phyloP scores from a whole-genome alignment of 1,140 invertebrate species.

The Globodera ellingtonae region DNA sequence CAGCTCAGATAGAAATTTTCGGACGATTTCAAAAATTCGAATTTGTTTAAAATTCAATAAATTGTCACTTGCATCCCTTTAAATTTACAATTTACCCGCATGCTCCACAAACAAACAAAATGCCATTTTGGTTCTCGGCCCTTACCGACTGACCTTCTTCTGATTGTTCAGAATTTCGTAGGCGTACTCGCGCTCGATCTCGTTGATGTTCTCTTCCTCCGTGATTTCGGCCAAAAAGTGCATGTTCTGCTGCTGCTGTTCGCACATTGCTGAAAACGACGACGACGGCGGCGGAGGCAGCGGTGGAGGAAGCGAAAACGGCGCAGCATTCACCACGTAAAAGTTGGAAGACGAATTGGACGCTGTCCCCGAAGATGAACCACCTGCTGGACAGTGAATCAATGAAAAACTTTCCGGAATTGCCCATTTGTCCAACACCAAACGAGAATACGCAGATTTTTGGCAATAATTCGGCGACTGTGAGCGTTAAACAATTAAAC shows the following conservation, averaged over 20 bases:
- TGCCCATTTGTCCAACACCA: too few species aligned
- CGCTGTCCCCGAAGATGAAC: constrained; percentile 6
- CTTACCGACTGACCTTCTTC: constrained; percentile 16
- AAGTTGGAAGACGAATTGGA: constrained; percentile 14
- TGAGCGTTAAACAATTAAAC: too few species aligned
- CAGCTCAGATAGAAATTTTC: neutral
- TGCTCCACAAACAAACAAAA: neutral
- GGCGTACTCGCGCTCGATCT: constrained; percentile 24
- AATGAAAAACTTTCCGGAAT: neutral
- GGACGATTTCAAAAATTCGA: too few species aligned
- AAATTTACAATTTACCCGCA: too few species aligned
- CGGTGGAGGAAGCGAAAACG: neutral
- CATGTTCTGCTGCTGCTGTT: neutral
- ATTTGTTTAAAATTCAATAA: too few species aligned
- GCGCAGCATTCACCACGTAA: constrained; percentile 5
- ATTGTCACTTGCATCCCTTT: too few species aligned
- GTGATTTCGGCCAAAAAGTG: neutral
- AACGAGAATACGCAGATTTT: too few species aligned
- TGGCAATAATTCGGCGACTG: too few species aligned
- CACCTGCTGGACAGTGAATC: neutral
- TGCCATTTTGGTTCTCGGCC: neutral
- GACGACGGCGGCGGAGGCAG: neutral
- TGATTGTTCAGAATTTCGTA: constrained; percentile 17
- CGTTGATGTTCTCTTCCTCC: constrained; percentile 25
- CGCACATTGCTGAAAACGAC: neutral